Conservation (phyloP, 2,113 vertebrate species). For the Cettia cetti region DNA sequence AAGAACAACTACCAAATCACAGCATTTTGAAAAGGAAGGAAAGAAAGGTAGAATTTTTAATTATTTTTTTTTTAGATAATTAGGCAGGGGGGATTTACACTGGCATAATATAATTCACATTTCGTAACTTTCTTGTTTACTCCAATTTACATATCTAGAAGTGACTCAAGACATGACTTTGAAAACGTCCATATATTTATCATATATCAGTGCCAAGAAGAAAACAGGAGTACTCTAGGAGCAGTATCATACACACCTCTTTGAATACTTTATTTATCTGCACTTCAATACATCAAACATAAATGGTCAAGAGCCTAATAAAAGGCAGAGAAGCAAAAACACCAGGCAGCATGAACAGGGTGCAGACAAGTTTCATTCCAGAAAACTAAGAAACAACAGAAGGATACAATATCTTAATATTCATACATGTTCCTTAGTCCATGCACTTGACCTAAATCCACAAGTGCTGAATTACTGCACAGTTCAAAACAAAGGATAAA, state of each 20-base stretch:
- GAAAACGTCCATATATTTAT: not conserved
- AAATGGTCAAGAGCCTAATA: not conserved
- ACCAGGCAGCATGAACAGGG: not conserved
- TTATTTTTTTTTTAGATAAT: not conserved
- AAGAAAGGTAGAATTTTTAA: not conserved
- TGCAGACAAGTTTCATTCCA: not conserved
- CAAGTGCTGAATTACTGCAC: not conserved
- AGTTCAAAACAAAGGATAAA: not conserved
- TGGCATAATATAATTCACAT: not conserved
- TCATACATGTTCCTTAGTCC: not conserved
- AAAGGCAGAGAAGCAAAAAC: not conserved
- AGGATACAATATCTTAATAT: not conserved
- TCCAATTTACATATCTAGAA: not conserved
- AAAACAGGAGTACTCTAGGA: not conserved
- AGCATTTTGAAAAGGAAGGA: not conserved
- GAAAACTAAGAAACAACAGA: not conserved
- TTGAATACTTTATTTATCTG: not conserved
- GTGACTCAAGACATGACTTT: not conserved
- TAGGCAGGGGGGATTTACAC: not conserved
- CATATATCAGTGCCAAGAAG: not conserved
- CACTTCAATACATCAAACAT: not conserved
- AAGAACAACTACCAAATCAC: not conserved
- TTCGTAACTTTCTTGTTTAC: not conserved
- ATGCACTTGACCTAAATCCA: not conserved
- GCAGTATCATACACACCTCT: not conserved